These are phyloP conservation scores for Cyanoramphus novaezelandiae DNA, from an alignment of 2,113 vertebrate species.

Conservation along the genomic window DNA sequence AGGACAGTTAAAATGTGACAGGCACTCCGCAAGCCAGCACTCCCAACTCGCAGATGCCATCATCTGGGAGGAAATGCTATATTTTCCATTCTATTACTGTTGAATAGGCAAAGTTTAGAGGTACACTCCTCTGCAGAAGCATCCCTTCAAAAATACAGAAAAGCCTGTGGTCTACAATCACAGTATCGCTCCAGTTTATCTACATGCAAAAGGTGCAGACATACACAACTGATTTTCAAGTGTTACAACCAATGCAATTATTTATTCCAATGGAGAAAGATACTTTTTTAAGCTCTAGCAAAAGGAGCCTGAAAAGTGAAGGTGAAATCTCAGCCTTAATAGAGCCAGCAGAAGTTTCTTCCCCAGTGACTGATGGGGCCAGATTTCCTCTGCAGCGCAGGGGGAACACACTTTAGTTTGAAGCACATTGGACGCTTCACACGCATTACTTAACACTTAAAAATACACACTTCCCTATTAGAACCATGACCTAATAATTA, in stretches of 20 bases:
- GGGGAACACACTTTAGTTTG: background rate
- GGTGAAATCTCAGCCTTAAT: background rate
- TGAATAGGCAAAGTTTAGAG: background rate
- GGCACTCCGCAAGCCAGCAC: background rate
- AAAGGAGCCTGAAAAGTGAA: background rate
- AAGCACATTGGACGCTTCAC: background rate
- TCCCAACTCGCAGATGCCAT: background rate
- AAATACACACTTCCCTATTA: slow-evolving; percentile 26
- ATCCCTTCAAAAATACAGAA: background rate
- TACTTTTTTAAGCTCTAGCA: background rate
- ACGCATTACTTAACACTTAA: background rate
- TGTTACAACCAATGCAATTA: background rate
- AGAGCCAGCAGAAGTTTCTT: background rate
- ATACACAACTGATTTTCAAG: background rate
- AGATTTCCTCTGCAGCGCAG: background rate
- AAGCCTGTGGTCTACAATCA: background rate
- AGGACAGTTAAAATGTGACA: background rate
- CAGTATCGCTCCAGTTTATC: background rate
- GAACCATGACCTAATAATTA: slow-evolving; percentile 33
- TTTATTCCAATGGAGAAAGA: background rate
- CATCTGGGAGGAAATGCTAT: background rate
- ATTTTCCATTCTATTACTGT: background rate
- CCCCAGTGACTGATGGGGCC: background rate
- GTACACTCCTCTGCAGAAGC: background rate
- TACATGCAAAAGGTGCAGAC: background rate